Base-by-base conservation (phyloP, 1,140 invertebrate genomes). In the Heliconius eleuchia region DNA sequence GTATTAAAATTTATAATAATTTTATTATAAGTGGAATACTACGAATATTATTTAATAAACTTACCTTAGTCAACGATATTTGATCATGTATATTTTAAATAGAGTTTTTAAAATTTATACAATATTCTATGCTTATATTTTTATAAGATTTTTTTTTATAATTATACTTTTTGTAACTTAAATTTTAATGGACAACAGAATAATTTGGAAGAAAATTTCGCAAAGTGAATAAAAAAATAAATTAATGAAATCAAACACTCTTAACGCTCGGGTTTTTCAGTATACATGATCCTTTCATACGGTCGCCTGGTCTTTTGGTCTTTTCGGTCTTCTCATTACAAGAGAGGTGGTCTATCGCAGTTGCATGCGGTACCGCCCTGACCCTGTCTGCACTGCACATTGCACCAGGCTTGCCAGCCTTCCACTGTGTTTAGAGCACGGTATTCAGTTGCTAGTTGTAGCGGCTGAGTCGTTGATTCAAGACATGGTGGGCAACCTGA, bases 301-400 rank as follows among this genome's bases (percentile, higher is more conserved):
- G n/a, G 23, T 66, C 9, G 60, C 60, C n/a, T 76, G 73, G 71
- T 79, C 74, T 77, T 52, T 78, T 18, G 46, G 72, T 76, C 9
- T 74, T 74, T 73, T 78, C 13, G 55, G 71, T 84, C n/a, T 81
- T 71, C 30, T 74, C 73, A 75, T 81, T 89, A 91, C 71, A 88
- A 86, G 37, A 95, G 91, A 0, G 95, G 95, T 7, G 95, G 85
- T 7, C 94, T 83, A 86, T 95, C 94, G 85, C 95, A 96, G 82
- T 95, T 94, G 86, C 95, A 96, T 16, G 95, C 95, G 39, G 92
- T 93, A 0, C 95, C 95, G 0, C 95, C 95, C 16, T 95, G 93
- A 0, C 95, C 95, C 77, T 94, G 92, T 7, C 90, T 85, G 82
- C 95, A 96, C 73, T 94, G 93, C 7, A 90, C 85, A 80, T 89